Conservation (phyloP, 92 coral and sea anemone genomes). For the Umimayanthus kanabou region DNA sequence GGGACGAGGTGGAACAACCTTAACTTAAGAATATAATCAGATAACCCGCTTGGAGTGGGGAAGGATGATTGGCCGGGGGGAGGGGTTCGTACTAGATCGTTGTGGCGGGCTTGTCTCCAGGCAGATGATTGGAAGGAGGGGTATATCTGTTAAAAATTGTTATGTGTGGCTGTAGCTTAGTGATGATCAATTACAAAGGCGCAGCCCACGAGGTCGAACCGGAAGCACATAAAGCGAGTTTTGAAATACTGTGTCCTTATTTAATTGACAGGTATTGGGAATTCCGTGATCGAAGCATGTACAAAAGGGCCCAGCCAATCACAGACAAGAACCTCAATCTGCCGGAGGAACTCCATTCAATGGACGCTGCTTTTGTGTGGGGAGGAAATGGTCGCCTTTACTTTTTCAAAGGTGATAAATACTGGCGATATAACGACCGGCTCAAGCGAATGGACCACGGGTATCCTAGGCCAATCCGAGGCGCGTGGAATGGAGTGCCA, state of each 20-base stretch:
- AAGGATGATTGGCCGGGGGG: too few relatives aligned
- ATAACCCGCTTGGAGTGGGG: too few relatives aligned
- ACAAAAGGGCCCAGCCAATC: conserved; percentile 52
- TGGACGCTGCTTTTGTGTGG: conserved; percentile 91
- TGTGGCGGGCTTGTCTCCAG: too few relatives aligned
- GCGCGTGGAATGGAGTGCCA: conserved; percentile 70
- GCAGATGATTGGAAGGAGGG: too few relatives aligned
- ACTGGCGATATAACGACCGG: conserved; percentile 86
- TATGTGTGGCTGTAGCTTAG: too few relatives aligned
- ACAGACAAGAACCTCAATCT: conserved; percentile 64
- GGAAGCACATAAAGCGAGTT: too few relatives aligned
- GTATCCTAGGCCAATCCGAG: conserved; percentile 66
- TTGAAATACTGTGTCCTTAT: neutral
- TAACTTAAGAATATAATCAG: too few relatives aligned
- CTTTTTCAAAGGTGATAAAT: conserved; percentile 78
- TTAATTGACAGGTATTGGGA: conserved; percentile 19
- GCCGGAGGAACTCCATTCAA: conserved; percentile 56
- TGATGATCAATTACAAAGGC: too few relatives aligned
- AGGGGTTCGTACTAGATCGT: too few relatives aligned
- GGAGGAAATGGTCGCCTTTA: conserved; percentile 82
- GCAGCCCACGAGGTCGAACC: too few relatives aligned
- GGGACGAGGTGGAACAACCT: too few relatives aligned
- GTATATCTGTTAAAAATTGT: too few relatives aligned
- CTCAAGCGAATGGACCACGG: conserved; percentile 67
- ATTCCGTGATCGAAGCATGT: conserved; percentile 30